Conservation (phyloP, 2,888 invertebrate species). For the Ametastegia equiseti region DNA sequence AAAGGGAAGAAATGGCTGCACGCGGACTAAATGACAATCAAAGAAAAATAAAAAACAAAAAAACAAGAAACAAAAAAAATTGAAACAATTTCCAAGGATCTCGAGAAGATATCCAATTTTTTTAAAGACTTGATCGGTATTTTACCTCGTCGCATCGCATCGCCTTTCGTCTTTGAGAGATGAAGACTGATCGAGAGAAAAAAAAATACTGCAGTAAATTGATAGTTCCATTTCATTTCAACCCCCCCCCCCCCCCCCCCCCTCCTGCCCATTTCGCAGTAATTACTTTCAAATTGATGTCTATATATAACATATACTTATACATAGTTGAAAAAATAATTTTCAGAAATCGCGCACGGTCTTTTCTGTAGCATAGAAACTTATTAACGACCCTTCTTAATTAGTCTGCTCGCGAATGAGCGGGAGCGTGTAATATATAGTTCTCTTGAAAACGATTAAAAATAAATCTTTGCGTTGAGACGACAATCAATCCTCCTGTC, state of each 20-base stretch:
- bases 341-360: neutral
- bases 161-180: neutral
- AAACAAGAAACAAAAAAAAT: neutral
- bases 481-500: too few species aligned
- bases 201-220: neutral
- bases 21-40: neutral
- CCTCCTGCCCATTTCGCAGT: neutral
- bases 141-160: neutral
- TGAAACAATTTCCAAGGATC: too few species aligned
- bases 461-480: neutral
- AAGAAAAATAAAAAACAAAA: too few species aligned
- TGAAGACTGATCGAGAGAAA: neutral
- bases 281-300: neutral
- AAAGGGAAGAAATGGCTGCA: conserved; percentile 5
- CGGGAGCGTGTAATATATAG: neutral
- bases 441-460: neutral
- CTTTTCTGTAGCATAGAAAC: neutral
- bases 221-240: conserved; percentile 12
- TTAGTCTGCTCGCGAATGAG: conserved; percentile 8
- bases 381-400: conserved; percentile 21
- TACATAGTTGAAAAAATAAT: conserved; percentile 23
- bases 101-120: too few species aligned
- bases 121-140: conserved; percentile 29
- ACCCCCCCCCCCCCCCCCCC: neutral
- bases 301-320: too few species aligned